Conservation (phyloP, 92 coral and sea anemone species). For the Pocillopora grandis region DNA sequence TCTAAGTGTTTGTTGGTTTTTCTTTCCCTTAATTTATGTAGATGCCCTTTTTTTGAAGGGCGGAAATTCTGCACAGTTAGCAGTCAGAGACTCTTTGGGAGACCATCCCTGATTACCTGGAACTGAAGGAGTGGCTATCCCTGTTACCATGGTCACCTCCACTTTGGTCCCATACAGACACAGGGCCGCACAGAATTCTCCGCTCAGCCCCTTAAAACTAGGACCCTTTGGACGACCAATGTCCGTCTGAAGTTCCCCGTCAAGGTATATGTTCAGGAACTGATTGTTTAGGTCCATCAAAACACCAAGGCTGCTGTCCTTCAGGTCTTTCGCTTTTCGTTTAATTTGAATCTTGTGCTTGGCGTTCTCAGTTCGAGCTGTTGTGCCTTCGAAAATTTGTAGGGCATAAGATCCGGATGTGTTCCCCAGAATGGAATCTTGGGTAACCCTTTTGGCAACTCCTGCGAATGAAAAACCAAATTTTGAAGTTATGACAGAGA, state of each 20-base stretch:
- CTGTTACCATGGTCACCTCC: constrained; percentile 75
- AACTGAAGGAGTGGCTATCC: constrained; percentile 74
- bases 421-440: constrained; percentile 77
- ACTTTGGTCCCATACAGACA: constrained; percentile 84
- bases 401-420: constrained; percentile 70
- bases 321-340: constrained; percentile 65
- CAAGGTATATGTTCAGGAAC: constrained; percentile 71
- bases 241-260: constrained; percentile 81
- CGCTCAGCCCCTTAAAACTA: constrained; percentile 75
- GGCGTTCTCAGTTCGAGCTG: constrained; percentile 66
- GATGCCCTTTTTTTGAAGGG: no score
- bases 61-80: no score
- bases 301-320: constrained; percentile 73
- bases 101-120: constrained; percentile 55
- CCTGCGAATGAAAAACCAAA: constrained; percentile 32
- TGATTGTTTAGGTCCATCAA: constrained; percentile 78
- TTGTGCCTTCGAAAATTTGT: constrained; percentile 70
- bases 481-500: background rate
- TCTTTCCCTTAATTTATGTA: no score
- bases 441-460: constrained; percentile 65
- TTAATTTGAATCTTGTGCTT: constrained; percentile 78
- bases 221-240: constrained; percentile 77
- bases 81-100: no score
- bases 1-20: no score
- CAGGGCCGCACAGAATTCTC: constrained; percentile 77